phyloP scores from a whole-genome alignment of 2,888 invertebrate species.

The Eulithis testata region DNA sequence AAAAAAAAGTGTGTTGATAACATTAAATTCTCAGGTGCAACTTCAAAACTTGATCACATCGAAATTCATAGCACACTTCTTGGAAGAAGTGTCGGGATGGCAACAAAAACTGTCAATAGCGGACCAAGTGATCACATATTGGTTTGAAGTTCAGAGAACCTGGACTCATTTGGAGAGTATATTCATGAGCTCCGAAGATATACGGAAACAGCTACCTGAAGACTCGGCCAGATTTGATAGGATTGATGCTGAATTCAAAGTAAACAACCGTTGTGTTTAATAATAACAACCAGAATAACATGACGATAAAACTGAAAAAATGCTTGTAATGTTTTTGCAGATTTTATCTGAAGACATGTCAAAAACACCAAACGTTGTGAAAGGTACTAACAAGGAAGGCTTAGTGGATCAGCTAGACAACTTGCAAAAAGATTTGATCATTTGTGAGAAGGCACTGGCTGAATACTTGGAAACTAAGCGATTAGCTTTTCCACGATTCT shows the following conservation, averaged over 20 bases:
- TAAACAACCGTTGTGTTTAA: constrained; percentile 50
- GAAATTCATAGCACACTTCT: constrained; percentile 97
- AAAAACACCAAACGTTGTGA: constrained; percentile 94
- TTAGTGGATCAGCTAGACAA: constrained; percentile 91
- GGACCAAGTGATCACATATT: constrained; percentile 95
- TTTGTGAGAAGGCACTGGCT: constrained; percentile 98
- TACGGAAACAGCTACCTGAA: constrained; percentile 95
- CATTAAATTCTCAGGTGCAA: constrained; percentile 87
- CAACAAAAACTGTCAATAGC: constrained; percentile 96
- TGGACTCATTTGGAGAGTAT: constrained; percentile 99
- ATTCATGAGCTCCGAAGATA: constrained; percentile 99
- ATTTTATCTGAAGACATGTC: constrained; percentile 90
- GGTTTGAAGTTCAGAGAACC: constrained; percentile 98
- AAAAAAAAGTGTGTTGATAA: too few species aligned
- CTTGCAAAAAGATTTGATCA: constrained; percentile 92
- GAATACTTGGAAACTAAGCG: constrained; percentile 98
- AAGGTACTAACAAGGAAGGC: constrained; percentile 94
- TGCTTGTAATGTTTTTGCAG: constrained; percentile 60
- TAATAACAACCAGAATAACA: background rate
- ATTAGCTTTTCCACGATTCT: constrained; percentile 97
- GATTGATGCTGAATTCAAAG: constrained; percentile 96
- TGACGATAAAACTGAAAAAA: background rate
- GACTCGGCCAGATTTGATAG: constrained; percentile 96
- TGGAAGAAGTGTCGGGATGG: constrained; percentile 97
- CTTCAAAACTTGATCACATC: constrained; percentile 98